Base-by-base conservation (phyloP, 92 coral and sea anemone genomes). In the Zoanthus solanderi region DNA sequence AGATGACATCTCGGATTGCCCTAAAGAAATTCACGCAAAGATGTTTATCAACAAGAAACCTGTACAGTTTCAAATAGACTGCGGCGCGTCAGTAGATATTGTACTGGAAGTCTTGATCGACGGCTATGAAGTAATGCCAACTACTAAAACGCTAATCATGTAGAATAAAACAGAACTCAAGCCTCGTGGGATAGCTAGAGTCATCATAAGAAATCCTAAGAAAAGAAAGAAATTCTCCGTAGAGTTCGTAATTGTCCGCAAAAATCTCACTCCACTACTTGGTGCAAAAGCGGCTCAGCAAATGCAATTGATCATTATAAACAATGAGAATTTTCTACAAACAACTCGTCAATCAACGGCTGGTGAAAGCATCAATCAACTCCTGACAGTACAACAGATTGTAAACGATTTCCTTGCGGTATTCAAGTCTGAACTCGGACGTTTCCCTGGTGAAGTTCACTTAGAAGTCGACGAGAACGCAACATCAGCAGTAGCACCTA, bases 11-110 rank as follows among this genome's bases (percentile, higher is more conserved):
- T 30, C 16, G 30, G 66, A 77, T 44, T 28, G n/a, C 58, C 91
- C 61, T 32, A 85, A 56, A 47, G 91, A 75, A 34, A 83, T 91
- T 1, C 75, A 68, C 75, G 88, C 91, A 7, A 75, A 81, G 74
- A 88, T 81, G 81, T 9, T 83, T 4, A 37, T 91, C 32, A 53
- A 34, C 13, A 63, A 71, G 2, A 60, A 75, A 56, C 85, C 91
- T 14, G 84, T 87, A 54, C 68, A 52, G 31, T 91, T 88, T 77
- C 93, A 91, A 69, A 65, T 91, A 53, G 89, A 91, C 84, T 83
- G 89, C 72, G 92, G 92, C 4, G 92, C 94, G 67, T 76, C 87
- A 4, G 69, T 88, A 71, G 83, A 78, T 54, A 76, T 91, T 31
- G 17, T 92, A 69, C 92, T 84, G 17, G 58, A 45, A 31, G 47